Evolutionary conservation across 2,888 invertebrate genomes (phyloP).

Genomic region (Polyommatus iphigenia): DNA sequence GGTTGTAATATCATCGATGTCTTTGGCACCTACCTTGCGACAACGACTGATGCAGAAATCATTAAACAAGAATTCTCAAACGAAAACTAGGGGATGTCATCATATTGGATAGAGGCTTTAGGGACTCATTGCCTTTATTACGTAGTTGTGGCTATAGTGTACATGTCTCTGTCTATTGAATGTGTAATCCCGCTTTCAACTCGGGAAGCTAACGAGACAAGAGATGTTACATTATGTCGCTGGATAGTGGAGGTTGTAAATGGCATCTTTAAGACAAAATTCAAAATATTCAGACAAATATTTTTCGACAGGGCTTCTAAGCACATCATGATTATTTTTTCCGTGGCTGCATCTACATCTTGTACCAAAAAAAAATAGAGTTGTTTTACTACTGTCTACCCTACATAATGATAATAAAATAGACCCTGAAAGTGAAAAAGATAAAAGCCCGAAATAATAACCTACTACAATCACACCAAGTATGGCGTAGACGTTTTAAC

Average conservation of each 20-base stretch:
- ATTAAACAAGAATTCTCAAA: not conserved
- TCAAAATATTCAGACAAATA: not conserved
- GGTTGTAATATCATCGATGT: not conserved
- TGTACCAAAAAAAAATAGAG: no score
- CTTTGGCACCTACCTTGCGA: not conserved
- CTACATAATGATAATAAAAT: no score
- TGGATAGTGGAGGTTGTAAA: not conserved
- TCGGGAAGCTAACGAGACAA: not conserved
- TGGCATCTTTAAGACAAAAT: not conserved
- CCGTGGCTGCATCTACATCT: not conserved
- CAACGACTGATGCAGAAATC: not conserved
- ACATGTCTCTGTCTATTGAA: not conserved
- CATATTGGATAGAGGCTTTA: not conserved
- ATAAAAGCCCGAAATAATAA: no score
- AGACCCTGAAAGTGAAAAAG: no score
- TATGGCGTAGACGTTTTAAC: no score
- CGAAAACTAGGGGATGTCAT: not conserved
- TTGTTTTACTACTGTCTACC: no score
- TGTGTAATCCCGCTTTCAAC: not conserved
- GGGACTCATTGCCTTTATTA: not conserved
- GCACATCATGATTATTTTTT: not conserved
- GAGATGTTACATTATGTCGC: not conserved
- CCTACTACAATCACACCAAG: no score
- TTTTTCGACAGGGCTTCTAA: not conserved
- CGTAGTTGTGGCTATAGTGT: not conserved